phyloP scores from a whole-genome alignment of 2,113 vertebrate genomes.

The Syrmaticus mikado region DNA sequence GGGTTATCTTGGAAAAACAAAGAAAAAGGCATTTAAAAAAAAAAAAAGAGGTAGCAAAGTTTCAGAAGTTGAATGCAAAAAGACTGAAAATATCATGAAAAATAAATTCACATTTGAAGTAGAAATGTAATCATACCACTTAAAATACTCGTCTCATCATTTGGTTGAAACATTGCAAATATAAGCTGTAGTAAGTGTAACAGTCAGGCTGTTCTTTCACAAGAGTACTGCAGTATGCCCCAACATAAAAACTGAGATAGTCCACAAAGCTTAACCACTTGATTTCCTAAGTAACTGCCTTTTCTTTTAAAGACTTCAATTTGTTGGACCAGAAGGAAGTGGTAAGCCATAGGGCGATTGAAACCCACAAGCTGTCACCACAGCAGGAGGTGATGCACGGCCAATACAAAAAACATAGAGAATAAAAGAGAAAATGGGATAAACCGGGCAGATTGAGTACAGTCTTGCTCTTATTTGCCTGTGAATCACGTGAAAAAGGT shows the following conservation, averaged over 20 bases:
- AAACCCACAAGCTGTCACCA: conserved; percentile 63
- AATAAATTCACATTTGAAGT: background rate
- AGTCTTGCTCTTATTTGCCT: background rate
- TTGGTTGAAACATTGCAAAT: background rate
- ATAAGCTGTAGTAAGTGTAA: background rate
- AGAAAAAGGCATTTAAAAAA: background rate
- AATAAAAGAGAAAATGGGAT: conserved; percentile 20
- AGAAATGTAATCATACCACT: background rate
- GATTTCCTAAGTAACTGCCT: conserved; percentile 80
- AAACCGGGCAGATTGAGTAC: background rate
- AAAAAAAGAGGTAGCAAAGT: background rate
- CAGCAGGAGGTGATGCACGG: background rate
- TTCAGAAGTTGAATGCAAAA: background rate
- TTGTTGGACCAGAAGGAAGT: conserved; percentile 76
- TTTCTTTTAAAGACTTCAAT: conserved; percentile 57
- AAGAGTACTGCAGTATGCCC: conserved; percentile 29
- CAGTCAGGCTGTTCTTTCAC: conserved; percentile 62
- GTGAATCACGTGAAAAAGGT: conserved; percentile 7
- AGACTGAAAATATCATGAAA: background rate
- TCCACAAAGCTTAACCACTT: conserved; percentile 71
- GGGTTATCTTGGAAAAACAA: background rate
- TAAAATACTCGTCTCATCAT: background rate
- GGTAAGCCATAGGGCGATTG: conserved; percentile 59
- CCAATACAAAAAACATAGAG: conserved; percentile 28
- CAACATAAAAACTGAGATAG: conserved; percentile 24